Evolutionary conservation across 2,797 vertebrate genomes (phyloP).

Genomic region (Microhierax caerulescens): DNA sequence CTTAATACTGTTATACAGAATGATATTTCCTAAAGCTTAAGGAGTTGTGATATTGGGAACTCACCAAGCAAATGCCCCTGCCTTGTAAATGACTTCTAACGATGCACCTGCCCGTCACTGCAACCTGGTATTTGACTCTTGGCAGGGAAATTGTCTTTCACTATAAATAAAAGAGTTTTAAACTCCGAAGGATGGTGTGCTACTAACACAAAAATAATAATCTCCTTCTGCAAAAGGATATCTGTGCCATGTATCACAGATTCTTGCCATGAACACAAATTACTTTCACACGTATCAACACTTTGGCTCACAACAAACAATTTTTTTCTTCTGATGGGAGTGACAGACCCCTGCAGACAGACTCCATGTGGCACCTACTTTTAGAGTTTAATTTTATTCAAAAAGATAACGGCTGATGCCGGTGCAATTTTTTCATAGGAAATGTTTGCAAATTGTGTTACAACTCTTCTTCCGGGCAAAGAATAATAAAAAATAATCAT

Average conservation of each 20-base stretch:
- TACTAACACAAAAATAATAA: background rate
- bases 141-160: background rate
- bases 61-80: background rate
- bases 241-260: background rate
- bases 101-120: background rate
- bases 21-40: background rate
- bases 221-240: background rate
- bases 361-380: background rate
- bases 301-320: background rate
- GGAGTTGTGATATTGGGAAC: background rate
- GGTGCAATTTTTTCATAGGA: background rate
- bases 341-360: background rate
- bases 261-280: background rate
- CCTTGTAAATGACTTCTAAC: background rate
- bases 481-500: conserved; percentile 33
- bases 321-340: background rate
- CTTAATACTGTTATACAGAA: background rate
- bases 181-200: background rate
- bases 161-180: background rate
- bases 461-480: conserved; percentile 30
- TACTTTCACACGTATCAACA: background rate
- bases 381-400: background rate
- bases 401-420: background rate
- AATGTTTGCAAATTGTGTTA: background rate
- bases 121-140: background rate